Conservation (phyloP, 2,888 invertebrate species). For the Erannis defoliaria region DNA sequence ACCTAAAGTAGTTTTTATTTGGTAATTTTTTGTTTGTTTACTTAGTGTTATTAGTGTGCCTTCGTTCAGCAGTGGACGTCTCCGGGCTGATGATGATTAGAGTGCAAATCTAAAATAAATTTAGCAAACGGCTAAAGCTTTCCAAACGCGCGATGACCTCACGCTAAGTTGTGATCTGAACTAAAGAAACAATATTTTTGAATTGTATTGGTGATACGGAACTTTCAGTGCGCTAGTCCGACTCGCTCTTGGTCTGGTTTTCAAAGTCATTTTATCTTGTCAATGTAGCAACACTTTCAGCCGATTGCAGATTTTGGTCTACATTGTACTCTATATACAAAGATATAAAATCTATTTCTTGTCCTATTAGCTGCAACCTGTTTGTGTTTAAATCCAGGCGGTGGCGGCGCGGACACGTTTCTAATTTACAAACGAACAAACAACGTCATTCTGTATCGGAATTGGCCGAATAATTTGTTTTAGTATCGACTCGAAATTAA, state of each 20-base stretch:
- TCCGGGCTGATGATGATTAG: too few relatives aligned
- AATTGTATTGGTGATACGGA: too few relatives aligned
- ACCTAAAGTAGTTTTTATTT: too few relatives aligned
- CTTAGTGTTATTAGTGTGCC: too few relatives aligned
- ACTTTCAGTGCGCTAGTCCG: neutral
- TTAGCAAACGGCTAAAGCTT: too few relatives aligned
- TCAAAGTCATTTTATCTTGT: neutral
- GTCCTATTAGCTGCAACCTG: slow-evolving; percentile 48
- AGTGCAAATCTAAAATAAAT: too few relatives aligned
- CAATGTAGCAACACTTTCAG: neutral
- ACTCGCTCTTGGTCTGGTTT: too few relatives aligned
- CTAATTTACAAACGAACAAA: slow-evolving; percentile 58
- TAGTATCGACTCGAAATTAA: slow-evolving; percentile 24
- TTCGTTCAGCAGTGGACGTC: too few relatives aligned
- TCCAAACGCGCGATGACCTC: too few relatives aligned
- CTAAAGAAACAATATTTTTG: too few relatives aligned
- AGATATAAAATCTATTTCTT: slow-evolving; percentile 41
- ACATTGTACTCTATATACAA: slow-evolving; percentile 1
- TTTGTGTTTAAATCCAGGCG: slow-evolving; percentile 51
- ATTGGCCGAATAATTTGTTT: slow-evolving; percentile 32
- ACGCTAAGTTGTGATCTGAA: too few relatives aligned
- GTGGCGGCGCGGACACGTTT: slow-evolving; percentile 57
- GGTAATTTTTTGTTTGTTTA: too few relatives aligned
- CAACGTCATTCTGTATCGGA: slow-evolving; percentile 44
- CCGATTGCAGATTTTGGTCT: neutral